These are phyloP conservation scores for Nephrotoma guestfalica DNA, from an alignment of 2,888 invertebrate species.

Conservation along the genomic window DNA sequence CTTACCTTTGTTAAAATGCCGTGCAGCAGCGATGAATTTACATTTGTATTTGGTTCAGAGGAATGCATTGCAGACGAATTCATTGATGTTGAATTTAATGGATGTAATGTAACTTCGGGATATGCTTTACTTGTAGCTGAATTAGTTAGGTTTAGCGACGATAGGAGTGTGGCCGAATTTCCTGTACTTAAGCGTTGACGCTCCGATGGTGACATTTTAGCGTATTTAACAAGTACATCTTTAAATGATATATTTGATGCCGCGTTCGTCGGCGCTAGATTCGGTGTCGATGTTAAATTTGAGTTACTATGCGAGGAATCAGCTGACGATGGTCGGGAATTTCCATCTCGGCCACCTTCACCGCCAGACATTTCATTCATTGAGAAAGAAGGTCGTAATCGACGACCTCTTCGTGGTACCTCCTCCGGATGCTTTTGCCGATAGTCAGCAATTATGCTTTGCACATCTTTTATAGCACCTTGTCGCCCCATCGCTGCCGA, in stretches of 20 bases:
- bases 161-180: slow-evolving; percentile 9
- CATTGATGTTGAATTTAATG: slow-evolving; percentile 35
- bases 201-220: slow-evolving; percentile 35
- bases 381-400: slow-evolving; percentile 34
- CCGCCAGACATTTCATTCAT: neutral
- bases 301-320: slow-evolving; percentile 37
- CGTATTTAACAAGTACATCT: slow-evolving; percentile 62
- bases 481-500: slow-evolving; percentile 39
- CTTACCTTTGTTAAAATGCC: slow-evolving; percentile 59
- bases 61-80: slow-evolving; percentile 11
- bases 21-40: slow-evolving; percentile 47
- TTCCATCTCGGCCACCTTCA: neutral
- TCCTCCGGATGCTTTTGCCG: slow-evolving; percentile 60
- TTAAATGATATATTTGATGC: slow-evolving; percentile 41
- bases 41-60: slow-evolving; percentile 14
- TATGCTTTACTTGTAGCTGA: slow-evolving; percentile 37
- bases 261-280: slow-evolving; percentile 16
- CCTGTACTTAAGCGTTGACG: slow-evolving; percentile 9
- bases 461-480: slow-evolving; percentile 66
- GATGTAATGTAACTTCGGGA: slow-evolving; percentile 66
- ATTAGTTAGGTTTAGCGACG: slow-evolving; percentile 13
- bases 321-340: slow-evolving; percentile 34
- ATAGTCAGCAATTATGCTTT: slow-evolving; percentile 69
- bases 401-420: slow-evolving; percentile 49
- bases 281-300: slow-evolving; percentile 26